Evolutionary conservation across 2,888 invertebrate genomes (phyloP).

Genomic region (Eupeodes luniger): DNA sequence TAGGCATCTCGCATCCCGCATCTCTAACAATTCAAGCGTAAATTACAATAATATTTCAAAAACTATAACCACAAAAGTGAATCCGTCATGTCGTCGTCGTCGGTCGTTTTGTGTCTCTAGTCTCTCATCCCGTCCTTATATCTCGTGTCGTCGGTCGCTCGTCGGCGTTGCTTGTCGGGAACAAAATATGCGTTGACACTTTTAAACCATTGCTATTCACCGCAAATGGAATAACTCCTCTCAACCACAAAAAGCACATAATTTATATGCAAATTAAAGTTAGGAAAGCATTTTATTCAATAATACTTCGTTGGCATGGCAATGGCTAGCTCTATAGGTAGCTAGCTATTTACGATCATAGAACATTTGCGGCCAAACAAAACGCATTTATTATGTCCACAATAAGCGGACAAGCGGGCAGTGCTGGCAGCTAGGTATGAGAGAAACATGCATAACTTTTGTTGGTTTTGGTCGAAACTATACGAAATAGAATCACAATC

Average conservation of each 20-base stretch:
- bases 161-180: constrained; percentile 14
- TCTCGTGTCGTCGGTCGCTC: too few relatives aligned
- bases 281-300: constrained; percentile 66
- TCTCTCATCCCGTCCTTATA: too few relatives aligned
- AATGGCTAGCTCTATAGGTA: too few relatives aligned
- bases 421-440: not conserved
- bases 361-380: constrained; percentile 68
- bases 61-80: constrained; percentile 68
- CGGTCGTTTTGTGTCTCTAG: not conserved
- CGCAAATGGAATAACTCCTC: constrained; percentile 70
- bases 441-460: not conserved
- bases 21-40: constrained; percentile 53
- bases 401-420: constrained; percentile 48
- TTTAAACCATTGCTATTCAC: constrained; percentile 56
- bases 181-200: constrained; percentile 73
- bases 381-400: constrained; percentile 75
- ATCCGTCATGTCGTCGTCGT: constrained; percentile 55
- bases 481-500: too few relatives aligned
- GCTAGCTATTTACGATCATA: constrained; percentile 35
- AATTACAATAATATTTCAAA: constrained; percentile 72
- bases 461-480: not conserved
- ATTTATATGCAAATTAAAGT: constrained; percentile 76
- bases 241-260: constrained; percentile 67
- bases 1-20: not conserved
- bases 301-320: not conserved